Base-by-base conservation (phyloP, 2,797 vertebrate genomes). In the Telmatherina bonti region DNA sequence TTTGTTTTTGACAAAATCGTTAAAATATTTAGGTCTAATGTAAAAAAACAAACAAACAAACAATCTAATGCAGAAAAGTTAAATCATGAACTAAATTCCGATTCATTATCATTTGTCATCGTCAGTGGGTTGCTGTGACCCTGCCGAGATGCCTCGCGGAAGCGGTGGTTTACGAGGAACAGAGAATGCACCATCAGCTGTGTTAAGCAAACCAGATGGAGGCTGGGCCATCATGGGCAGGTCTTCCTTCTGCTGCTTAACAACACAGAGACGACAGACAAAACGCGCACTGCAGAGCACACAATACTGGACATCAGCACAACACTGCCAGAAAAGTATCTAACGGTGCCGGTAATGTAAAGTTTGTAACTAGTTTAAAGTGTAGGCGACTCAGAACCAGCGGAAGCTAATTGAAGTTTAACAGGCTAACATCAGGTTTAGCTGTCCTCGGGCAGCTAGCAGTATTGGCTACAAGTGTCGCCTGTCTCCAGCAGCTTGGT, bases 181-280 rank as follows among this genome's bases (percentile, higher is more conserved):
- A 0, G 0, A 0, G 9, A 89, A 92, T 9, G 84, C 83, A 77
- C 1, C 89, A 84, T 71, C 70, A 75, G 65, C 66, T 76, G 71
- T 29, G 69, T 45, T 69, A 61, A 41, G 52, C 24, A 7, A 29
- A 78, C 2, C 86, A 84, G 83, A 85, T 79, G 88, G 84, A 83
- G 76, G 84, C 66, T 67, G 87, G 74, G 30, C 71, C 18, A 13
- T 41, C 18, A 13, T 41, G 54, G 51, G 57, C 65, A 41, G 64
- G 3, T 63, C 67, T 66, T 60, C 36, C 72, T 56, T 66, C 78
- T 81, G 76, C 65, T 57, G 58, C 56, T 55, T 26, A 20, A 74
- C 70, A 75, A 76, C 71, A 72, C 65, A 13, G 61, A 16, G 61
- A 31, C 22, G 22, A 35, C 18, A 38, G 63, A 13, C 26, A 26